Conservation (phyloP, 2,113 vertebrate species). For the Tylochromis polylepis region DNA sequence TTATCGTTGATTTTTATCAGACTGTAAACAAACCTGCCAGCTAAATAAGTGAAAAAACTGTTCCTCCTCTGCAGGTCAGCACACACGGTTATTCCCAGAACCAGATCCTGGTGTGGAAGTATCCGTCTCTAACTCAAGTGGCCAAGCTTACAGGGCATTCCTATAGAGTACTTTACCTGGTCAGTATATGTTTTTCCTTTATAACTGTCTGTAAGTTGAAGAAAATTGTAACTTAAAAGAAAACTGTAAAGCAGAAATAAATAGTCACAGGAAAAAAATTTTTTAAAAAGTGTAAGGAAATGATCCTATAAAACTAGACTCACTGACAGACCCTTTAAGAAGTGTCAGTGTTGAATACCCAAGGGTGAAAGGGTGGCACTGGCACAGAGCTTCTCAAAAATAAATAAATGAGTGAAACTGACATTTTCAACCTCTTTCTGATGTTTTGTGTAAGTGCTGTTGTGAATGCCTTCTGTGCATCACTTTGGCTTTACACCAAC, state of each 20-base stretch:
- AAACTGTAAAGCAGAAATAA: not conserved
- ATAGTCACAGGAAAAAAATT: not conserved
- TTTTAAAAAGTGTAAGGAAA: not conserved
- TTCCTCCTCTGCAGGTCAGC: slow-evolving; percentile 80
- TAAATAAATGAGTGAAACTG: not conserved
- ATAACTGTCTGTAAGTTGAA: not conserved
- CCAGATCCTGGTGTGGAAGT: slow-evolving; percentile 99
- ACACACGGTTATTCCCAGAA: slow-evolving; percentile 98
- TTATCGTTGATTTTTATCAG: not conserved
- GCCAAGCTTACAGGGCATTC: slow-evolving; percentile 97
- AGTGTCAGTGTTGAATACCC: not conserved
- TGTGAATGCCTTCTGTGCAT: not conserved
- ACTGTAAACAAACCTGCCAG: not conserved
- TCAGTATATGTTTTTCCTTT: slow-evolving; percentile 32
- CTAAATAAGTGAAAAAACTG: not conserved
- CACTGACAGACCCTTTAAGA: not conserved
- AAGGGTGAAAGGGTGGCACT: not conserved
- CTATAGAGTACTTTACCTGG: slow-evolving; percentile 94
- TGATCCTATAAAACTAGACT: not conserved
- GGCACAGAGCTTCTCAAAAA: not conserved
- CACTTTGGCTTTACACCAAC: not conserved
- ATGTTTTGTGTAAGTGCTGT: not conserved
- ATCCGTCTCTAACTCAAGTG: slow-evolving; percentile 94
- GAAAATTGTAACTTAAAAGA: not conserved
- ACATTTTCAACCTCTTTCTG: not conserved